Percentiles rank a stretch among this genome's conserved stretches.
phyloP scores from a whole-genome alignment of 2,888 invertebrate species.

The Ophonus ardosiacus region DNA sequence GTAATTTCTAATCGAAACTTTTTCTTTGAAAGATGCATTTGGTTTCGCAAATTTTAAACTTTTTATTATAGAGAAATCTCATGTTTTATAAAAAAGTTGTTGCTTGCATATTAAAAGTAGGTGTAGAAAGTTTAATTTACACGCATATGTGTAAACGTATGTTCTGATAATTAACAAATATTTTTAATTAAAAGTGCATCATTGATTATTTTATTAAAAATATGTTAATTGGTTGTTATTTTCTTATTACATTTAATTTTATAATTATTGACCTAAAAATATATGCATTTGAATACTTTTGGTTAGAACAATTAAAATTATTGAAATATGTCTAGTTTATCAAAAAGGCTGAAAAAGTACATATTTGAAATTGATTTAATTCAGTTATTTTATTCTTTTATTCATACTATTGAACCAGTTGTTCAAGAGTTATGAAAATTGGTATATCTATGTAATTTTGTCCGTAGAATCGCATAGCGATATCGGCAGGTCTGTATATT shows the following conservation, averaged over 20 bases:
- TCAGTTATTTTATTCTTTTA: too few relatives aligned
- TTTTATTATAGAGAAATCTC: constrained; percentile 33
- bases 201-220: constrained; percentile 37
- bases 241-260: background rate
- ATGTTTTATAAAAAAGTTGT: constrained; percentile 22
- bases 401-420: too few relatives aligned
- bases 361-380: too few relatives aligned
- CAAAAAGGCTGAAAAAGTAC: too few relatives aligned
- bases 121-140: constrained; percentile 23
- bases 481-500: too few relatives aligned
- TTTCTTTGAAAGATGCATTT: constrained; percentile 3
- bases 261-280: background rate
- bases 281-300: background rate
- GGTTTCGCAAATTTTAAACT: background rate
- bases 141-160: constrained; percentile 5
- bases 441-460: too few relatives aligned
- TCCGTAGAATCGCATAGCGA: too few relatives aligned
- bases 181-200: constrained; percentile 26
- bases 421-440: too few relatives aligned
- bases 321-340: background rate
- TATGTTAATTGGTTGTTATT: constrained; percentile 20
- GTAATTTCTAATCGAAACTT: background rate
- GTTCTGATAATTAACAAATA: constrained; percentile 31
- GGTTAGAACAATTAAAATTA: background rate
- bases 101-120: constrained; percentile 11